phyloP scores from a whole-genome alignment of 1,140 invertebrate genomes.

The Papilio helenus region DNA sequence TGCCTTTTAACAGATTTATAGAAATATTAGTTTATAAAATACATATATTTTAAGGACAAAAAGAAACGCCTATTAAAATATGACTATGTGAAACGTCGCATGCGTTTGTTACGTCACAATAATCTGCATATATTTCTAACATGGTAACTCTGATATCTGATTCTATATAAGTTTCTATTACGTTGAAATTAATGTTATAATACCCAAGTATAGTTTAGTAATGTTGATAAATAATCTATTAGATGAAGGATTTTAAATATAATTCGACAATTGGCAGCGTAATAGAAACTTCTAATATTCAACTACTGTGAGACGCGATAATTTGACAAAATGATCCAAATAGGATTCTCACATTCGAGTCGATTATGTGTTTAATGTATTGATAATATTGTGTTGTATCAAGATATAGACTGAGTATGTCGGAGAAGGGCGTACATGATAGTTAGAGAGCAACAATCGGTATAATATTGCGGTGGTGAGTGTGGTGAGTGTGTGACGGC shows the following conservation, averaged over 20 bases:
- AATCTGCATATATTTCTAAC: conserved; percentile 6
- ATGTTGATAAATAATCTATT: background rate
- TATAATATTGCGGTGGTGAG: background rate
- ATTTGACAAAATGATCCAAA: background rate
- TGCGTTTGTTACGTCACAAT: background rate
- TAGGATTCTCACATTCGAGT: background rate
- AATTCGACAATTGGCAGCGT: background rate
- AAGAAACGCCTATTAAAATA: background rate
- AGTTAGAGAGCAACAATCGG: background rate
- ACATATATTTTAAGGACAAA: background rate
- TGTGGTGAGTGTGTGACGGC: conserved; percentile 4
- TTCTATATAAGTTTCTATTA: background rate
- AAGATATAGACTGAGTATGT: background rate
- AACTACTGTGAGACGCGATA: conserved; percentile 20
- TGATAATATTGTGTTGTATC: background rate
- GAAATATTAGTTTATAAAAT: background rate
- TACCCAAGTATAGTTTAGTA: background rate
- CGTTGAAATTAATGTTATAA: background rate
- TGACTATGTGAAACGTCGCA: conserved; percentile 10
- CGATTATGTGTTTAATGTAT: conserved; percentile 1
- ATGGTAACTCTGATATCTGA: background rate
- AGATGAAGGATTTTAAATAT: background rate
- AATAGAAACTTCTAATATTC: background rate
- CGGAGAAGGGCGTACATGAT: background rate
- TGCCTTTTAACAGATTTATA: conserved; percentile 40